Conservation (phyloP, 2,113 vertebrate genomes). For the Aramus guarauna region DNA sequence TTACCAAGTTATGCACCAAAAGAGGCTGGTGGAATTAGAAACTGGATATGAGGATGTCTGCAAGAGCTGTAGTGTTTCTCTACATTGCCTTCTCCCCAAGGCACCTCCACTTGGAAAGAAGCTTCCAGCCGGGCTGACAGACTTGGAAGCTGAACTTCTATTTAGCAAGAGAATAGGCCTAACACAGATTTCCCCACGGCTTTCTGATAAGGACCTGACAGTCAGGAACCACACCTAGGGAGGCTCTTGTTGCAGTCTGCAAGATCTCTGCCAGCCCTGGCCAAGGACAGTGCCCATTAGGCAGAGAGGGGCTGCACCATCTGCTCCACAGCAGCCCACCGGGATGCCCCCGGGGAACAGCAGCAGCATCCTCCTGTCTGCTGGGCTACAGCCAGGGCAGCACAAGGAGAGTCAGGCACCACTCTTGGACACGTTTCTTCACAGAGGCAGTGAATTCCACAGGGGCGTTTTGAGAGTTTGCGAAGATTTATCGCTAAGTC, state of each 20-base stretch:
- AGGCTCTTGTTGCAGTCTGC: not conserved
- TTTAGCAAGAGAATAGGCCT: not conserved
- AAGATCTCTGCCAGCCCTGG: not conserved
- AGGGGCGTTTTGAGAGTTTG: not conserved
- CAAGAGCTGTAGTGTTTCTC: not conserved
- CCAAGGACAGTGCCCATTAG: not conserved
- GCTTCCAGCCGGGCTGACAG: not conserved
- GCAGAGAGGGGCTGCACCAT: not conserved
- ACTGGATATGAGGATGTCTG: not conserved
- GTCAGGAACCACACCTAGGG: not conserved
- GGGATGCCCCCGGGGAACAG: rapidly evolving
- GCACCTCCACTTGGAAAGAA: not conserved
- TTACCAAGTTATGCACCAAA: not conserved
- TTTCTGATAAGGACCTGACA: not conserved
- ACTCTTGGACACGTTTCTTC: rapidly evolving
- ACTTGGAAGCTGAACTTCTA: not conserved
- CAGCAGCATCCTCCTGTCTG: not conserved
- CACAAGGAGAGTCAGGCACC: not conserved
- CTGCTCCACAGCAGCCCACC: not conserved
- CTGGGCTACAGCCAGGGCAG: not conserved
- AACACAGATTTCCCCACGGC: not conserved
- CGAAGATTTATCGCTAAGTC: not conserved
- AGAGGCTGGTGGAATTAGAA: not conserved
- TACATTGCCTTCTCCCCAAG: not conserved
- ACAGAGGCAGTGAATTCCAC: not conserved